Evolutionary conservation across 2,888 invertebrate genomes (phyloP).

Genomic region (Eristalis intricaria): DNA sequence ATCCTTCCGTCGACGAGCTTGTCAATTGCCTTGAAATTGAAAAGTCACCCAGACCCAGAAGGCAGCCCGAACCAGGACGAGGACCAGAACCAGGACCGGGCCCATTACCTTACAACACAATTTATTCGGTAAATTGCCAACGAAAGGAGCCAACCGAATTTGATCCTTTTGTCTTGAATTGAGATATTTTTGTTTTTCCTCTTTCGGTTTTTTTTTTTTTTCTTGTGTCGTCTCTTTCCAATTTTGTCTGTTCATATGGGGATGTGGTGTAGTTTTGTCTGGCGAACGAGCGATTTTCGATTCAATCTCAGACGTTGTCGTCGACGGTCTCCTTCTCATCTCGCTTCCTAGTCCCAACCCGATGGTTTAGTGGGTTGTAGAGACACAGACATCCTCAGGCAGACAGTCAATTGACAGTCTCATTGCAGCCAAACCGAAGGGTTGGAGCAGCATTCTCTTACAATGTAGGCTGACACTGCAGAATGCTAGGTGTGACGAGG

Average conservation of each 20-base stretch:
- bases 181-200: background rate
- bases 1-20: constrained; percentile 59
- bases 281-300: constrained; percentile 8
- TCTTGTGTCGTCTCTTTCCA: background rate
- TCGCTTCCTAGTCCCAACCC: background rate
- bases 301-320: constrained; percentile 63
- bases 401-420: constrained; percentile 70
- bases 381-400: constrained; percentile 53
- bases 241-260: constrained; percentile 24
- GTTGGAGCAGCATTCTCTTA: constrained; percentile 25
- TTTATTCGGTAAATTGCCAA: constrained; percentile 64
- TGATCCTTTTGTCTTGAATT: constrained; percentile 67
- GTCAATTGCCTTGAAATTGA: constrained; percentile 66
- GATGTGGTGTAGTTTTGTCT: constrained; percentile 15
- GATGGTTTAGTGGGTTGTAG: constrained; percentile 5
- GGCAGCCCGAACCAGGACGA: no score
- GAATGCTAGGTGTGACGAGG: background rate
- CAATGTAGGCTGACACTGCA: constrained; percentile 66
- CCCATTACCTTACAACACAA: constrained; percentile 62
- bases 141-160: constrained; percentile 55
- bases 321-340: constrained; percentile 15
- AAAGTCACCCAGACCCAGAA: constrained; percentile 39
- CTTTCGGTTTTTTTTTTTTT: background rate
- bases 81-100: background rate
- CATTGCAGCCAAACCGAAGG: constrained; percentile 30